phyloP scores from a whole-genome alignment of 1,140 invertebrate species.

The Octopus sinensis region DNA sequence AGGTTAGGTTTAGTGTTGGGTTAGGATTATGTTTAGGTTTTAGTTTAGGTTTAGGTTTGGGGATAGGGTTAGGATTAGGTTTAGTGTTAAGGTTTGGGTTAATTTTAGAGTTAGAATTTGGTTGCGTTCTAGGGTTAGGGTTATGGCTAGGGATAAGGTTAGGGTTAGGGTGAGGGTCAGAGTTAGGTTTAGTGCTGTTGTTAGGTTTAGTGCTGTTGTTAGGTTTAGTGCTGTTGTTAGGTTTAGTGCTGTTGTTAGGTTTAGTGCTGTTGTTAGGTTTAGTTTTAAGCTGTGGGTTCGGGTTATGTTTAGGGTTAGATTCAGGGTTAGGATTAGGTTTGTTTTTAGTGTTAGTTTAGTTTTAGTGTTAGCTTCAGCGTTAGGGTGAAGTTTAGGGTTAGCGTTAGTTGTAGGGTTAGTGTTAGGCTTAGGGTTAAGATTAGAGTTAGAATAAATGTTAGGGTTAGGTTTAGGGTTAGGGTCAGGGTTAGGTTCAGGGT shows the following conservation, averaged over 20 bases:
- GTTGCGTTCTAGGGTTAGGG: too few species aligned
- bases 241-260: too few species aligned
- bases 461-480: not conserved
- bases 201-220: too few species aligned
- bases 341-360: too few species aligned
- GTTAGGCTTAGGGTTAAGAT: not conserved
- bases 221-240: not conserved
- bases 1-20: too few species aligned
- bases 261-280: not conserved
- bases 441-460: not conserved
- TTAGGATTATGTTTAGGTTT: too few species aligned
- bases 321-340: not conserved
- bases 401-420: not conserved
- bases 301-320: not conserved
- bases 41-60: too few species aligned
- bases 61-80: too few species aligned
- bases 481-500: not conserved
- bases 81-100: too few species aligned
- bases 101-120: too few species aligned
- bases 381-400: conserved; percentile 1
- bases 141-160: too few species aligned
- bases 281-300: not conserved
- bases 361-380: too few species aligned
- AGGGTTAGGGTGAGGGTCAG: not conserved
- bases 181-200: not conserved